Conservation (phyloP, 2,113 vertebrate species). For the Neolamprologus sp. region DNA sequence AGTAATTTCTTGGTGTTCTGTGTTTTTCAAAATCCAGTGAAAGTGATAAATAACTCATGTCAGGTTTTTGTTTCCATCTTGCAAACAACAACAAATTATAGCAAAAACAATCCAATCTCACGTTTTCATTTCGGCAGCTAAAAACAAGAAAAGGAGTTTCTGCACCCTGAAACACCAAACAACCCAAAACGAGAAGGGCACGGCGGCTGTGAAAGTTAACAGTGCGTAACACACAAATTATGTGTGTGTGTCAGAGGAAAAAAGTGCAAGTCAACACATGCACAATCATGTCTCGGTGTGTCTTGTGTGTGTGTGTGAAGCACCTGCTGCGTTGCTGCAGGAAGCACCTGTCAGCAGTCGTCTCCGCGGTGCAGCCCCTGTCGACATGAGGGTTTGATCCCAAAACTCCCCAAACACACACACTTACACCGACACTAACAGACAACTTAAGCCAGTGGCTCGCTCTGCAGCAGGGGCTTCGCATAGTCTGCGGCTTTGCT, state of each 20-base stretch:
- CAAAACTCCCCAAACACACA: slow-evolving; percentile 50
- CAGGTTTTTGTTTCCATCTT: not conserved
- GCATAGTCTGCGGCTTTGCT: not conserved
- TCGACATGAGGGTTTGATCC: slow-evolving; percentile 69
- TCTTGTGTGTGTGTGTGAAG: not conserved
- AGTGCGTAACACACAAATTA: not conserved
- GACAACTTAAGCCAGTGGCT: slow-evolving; percentile 54
- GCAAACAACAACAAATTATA: not conserved
- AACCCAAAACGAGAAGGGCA: not conserved
- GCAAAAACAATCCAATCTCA: not conserved
- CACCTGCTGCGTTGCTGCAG: slow-evolving; percentile 64
- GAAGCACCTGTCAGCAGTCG: slow-evolving; percentile 68
- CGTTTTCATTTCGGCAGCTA: not conserved
- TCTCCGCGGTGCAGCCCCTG: slow-evolving; percentile 45
- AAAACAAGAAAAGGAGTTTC: not conserved
- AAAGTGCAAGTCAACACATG: not conserved
- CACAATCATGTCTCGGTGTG: slow-evolving; percentile 4
- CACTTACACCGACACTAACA: slow-evolving; percentile 67
- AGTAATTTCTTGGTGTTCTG: not conserved
- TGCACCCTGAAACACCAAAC: not conserved
- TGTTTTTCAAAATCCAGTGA: not conserved
- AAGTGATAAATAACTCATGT: not conserved
- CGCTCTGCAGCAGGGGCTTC: not conserved
- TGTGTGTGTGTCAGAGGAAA: not conserved
- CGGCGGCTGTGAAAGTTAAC: not conserved